A percentile compares a stretch with the other conserved stretches of the same genome.
phyloP scores from a whole-genome alignment of 1,140 invertebrate genomes.

The Listronotus bonariensis region DNA sequence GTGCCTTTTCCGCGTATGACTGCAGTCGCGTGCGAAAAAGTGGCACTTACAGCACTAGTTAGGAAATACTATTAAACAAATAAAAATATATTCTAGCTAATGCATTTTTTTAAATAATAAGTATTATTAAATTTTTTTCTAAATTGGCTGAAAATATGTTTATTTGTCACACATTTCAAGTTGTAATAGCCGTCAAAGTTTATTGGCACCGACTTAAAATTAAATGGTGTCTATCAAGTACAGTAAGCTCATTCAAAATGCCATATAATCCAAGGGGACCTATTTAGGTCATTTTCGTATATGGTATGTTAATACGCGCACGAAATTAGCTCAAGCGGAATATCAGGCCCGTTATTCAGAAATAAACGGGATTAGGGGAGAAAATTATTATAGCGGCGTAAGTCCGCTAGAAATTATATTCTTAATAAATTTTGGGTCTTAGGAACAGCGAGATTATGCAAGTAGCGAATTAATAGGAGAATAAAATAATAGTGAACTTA shows the following conservation, averaged over 20 bases:
- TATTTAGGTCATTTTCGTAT: slow-evolving; percentile 34
- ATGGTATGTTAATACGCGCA: slow-evolving; percentile 33
- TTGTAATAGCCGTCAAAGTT: slow-evolving; percentile 3
- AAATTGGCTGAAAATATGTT: slow-evolving; percentile 11
- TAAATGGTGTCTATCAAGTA: slow-evolving; percentile 26
- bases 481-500: neutral
- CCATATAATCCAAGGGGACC: slow-evolving; percentile 26
- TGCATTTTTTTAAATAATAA: too few relatives aligned
- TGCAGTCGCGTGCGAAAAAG: too few relatives aligned
- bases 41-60: too few relatives aligned
- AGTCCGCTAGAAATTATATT: slow-evolving; percentile 33
- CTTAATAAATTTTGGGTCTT: slow-evolving; percentile 32
- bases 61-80: too few relatives aligned
- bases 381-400: slow-evolving; percentile 24
- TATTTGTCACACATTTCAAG: neutral
- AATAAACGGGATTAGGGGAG: slow-evolving; percentile 33
- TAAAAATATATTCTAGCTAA: too few relatives aligned
- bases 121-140: slow-evolving; percentile 8
- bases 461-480: slow-evolving; percentile 1
- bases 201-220: slow-evolving; percentile 19
- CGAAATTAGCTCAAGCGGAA: slow-evolving; percentile 30
- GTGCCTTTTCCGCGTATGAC: too few relatives aligned
- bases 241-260: slow-evolving; percentile 18
- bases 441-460: slow-evolving; percentile 24
- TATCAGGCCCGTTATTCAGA: slow-evolving; percentile 29